These are phyloP conservation scores for Brachypterus glaber DNA, from an alignment of 2,888 invertebrate genomes.

Conservation along the genomic window DNA sequence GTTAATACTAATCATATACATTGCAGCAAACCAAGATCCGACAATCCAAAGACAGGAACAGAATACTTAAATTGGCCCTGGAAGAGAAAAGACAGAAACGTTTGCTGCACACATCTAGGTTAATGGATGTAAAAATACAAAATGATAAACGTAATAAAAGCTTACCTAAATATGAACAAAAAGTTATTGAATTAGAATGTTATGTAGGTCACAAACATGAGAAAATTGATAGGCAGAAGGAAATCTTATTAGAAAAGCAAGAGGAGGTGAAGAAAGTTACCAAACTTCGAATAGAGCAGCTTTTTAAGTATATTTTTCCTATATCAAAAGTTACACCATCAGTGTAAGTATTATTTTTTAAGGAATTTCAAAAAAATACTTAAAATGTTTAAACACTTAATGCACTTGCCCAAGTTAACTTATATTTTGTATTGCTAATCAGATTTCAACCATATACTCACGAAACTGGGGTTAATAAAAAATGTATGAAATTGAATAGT, in stretches of 20 bases:
- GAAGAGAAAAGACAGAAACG: slow-evolving; percentile 45
- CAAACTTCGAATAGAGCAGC: slow-evolving; percentile 49
- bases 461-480: no score
- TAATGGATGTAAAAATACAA: slow-evolving; percentile 34
- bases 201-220: slow-evolving; percentile 46
- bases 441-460: no score
- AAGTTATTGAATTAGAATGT: slow-evolving; percentile 51
- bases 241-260: slow-evolving; percentile 43
- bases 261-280: slow-evolving; percentile 50
- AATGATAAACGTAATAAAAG: slow-evolving; percentile 42
- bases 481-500: no score
- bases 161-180: slow-evolving; percentile 52
- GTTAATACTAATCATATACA: no score
- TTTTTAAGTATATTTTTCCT: slow-evolving; percentile 62
- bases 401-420: no score
- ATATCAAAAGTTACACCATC: slow-evolving; percentile 47
- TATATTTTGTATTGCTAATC: no score
- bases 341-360: slow-evolving; percentile 40
- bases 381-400: no score
- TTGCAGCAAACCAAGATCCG: slow-evolving; percentile 49
- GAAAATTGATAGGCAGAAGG: slow-evolving; percentile 44
- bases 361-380: no score
- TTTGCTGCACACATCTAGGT: slow-evolving; percentile 25
- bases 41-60: slow-evolving; percentile 49
- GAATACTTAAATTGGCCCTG: slow-evolving; percentile 47